Evolutionary conservation across 2,113 vertebrate genomes (phyloP), one percentile per base, ranked within the genome.

Genomic region (Furnarius figulus): DNA sequence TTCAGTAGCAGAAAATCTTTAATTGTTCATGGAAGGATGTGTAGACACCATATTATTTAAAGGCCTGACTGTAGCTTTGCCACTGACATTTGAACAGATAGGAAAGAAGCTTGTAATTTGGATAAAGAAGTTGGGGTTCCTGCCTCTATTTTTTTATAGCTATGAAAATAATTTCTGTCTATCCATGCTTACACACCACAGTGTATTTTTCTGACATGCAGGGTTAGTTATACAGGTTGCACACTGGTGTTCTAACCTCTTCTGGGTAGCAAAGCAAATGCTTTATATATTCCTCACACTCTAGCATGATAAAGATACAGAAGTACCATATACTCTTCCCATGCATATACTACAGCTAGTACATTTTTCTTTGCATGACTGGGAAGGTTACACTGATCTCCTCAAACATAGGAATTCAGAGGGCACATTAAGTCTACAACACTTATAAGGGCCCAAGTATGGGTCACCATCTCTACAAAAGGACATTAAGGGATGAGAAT

Each of bases 331-430:
- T 33, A 47, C 3, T 42, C 6, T 39, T 31, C 30, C 40, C 12
- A 39, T 4, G 53, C 0, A 0, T 12, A 8, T 47, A 17, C 14
- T n/a, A 28, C 7, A 74, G 33, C 18, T 14, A n/a, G 56, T 30
- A 16, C 5, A 50, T 77, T 87, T 80, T 76, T 15, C 12, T n/a
- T 93, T 85, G 12, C 18, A 65, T 33, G 14, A 40, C 67, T 84
- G 21, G 5, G 63, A 67, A 65, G 9, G 13, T 49, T 71, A 46
- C 31, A 15, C 12, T 66, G 35, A 61, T 42, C 20, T 62, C 35
- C 28, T 70, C 59, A 68, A 55, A 83, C 0, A 25, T 81, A 70
- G 82, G 31, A 37, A 9, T 87, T 78, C 31, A 22, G 50, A 94
- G 28, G 24, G 14, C 24, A 61, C 6, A 7, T 7, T 81, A 90